phyloP scores from a whole-genome alignment of 2,797 vertebrate genomes.

The Sebastes cheni region DNA sequence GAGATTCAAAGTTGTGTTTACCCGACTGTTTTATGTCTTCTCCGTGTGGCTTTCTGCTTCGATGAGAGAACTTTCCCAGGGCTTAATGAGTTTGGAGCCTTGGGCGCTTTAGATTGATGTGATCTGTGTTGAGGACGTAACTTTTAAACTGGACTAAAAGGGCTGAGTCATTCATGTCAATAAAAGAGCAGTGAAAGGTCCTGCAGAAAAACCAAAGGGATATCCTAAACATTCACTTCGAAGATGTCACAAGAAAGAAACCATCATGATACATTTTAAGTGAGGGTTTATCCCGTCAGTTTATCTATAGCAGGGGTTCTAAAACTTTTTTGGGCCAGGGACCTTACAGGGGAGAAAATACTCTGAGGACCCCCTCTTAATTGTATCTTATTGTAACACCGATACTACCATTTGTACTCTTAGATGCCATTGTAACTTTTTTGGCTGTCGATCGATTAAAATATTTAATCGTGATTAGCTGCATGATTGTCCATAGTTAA shows the following conservation, averaged over 20 bases:
- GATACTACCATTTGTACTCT: too few relatives aligned
- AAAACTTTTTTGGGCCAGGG: too few relatives aligned
- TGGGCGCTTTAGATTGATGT: constrained; percentile 64
- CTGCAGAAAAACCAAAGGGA: not conserved
- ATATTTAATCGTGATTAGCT: fast-evolving
- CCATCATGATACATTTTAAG: not conserved
- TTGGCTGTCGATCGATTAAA: too few relatives aligned
- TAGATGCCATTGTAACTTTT: too few relatives aligned
- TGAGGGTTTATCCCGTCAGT: not conserved
- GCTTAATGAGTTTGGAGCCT: constrained; percentile 73
- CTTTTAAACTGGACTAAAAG: constrained; percentile 34
- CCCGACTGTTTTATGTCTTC: constrained; percentile 75
- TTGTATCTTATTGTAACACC: too few relatives aligned
- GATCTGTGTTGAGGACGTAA: constrained; percentile 53
- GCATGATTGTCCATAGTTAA: too few relatives aligned
- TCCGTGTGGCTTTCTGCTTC: constrained; percentile 68
- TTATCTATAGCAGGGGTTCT: too few relatives aligned
- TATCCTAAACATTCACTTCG: not conserved
- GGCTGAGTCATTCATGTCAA: not conserved
- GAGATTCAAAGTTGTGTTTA: constrained; percentile 80
- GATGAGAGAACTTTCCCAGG: constrained; percentile 59
- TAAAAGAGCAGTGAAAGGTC: not conserved
- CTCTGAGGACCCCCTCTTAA: too few relatives aligned
- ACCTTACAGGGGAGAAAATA: too few relatives aligned
- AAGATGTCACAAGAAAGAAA: not conserved